phyloP scores from a whole-genome alignment of 2,113 vertebrate species.

The Alethe diademata region DNA sequence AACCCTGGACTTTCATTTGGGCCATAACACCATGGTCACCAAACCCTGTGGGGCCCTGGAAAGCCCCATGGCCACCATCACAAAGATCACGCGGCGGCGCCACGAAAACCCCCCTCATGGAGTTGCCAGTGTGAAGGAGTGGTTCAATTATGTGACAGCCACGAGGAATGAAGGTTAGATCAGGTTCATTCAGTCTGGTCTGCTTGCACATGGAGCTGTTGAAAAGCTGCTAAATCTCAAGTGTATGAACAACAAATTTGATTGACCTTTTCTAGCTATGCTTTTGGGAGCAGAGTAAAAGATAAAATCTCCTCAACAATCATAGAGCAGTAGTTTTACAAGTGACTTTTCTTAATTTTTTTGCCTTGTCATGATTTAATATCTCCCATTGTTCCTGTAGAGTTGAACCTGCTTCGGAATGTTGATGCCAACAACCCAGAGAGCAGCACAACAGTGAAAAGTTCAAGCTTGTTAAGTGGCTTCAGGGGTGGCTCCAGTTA shows the following conservation, averaged over 20 bases:
- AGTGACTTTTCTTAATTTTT: background rate
- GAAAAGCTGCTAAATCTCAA: background rate
- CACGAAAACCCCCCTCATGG: slow-evolving; percentile 97
- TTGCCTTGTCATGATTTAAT: background rate
- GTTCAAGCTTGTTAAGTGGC: slow-evolving; percentile 88
- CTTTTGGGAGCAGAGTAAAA: background rate
- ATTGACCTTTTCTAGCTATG: background rate
- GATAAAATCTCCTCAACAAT: background rate
- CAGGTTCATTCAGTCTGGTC: background rate
- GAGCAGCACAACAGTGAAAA: slow-evolving; percentile 86
- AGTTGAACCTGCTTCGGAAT: slow-evolving; percentile 91
- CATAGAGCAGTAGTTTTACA: background rate
- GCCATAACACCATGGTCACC: slow-evolving; percentile 98
- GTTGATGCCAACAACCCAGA: slow-evolving; percentile 92
- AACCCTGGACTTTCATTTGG: slow-evolving; percentile 95
- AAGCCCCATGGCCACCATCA: slow-evolving; percentile 98
- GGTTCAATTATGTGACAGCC: slow-evolving; percentile 97
- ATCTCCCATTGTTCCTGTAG: slow-evolving; percentile 62
- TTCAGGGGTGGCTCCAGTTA: slow-evolving; percentile 92
- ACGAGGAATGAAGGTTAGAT: slow-evolving; percentile 93
- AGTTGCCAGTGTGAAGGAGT: slow-evolving; percentile 96
- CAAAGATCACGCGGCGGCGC: slow-evolving; percentile 93
- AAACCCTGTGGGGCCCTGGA: slow-evolving; percentile 96
- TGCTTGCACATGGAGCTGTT: background rate
- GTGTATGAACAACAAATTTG: background rate